Percentiles rank a stretch among this genome's conserved stretches.
Evolutionary conservation across 1,140 invertebrate genomes (phyloP).

Genomic region (Papilio polytes): DNA sequence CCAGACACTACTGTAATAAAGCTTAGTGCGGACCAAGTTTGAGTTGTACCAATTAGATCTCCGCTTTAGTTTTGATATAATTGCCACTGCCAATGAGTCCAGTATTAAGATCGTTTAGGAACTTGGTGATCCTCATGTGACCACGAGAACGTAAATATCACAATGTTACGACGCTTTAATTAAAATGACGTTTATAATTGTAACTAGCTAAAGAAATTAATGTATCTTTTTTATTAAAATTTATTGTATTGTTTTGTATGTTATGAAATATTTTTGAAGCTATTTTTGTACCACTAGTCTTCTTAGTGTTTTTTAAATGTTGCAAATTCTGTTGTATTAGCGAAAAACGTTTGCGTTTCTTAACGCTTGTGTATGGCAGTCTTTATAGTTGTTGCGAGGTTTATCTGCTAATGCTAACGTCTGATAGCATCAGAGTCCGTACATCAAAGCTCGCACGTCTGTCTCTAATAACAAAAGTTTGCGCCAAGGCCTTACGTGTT

Average conservation of each 20-base stretch:
- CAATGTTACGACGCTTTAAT: too few species aligned
- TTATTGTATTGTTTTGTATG: too few species aligned
- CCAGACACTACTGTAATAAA: slow-evolving; percentile 21
- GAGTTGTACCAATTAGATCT: slow-evolving; percentile 8
- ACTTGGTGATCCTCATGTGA: too few species aligned
- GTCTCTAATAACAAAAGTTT: slow-evolving; percentile 23
- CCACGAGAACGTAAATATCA: too few species aligned
- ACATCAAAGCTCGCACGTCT: slow-evolving; percentile 17
- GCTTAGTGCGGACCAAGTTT: background rate
- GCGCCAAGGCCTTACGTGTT: slow-evolving; percentile 23
- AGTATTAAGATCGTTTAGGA: background rate
- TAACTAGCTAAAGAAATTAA: too few species aligned
- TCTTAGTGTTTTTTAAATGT: background rate
- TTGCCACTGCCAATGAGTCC: background rate
- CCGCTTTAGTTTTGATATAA: background rate
- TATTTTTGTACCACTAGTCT: too few species aligned
- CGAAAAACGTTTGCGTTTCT: background rate
- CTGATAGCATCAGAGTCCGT: slow-evolving; percentile 11
- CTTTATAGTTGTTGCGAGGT: background rate
- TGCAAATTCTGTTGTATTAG: background rate
- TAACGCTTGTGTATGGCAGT: background rate
- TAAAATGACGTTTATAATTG: too few species aligned
- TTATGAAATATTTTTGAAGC: too few species aligned
- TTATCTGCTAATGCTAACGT: background rate
- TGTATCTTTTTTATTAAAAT: too few species aligned